A percentile compares a stretch with the other conserved stretches of the same genome.
Conservation (phyloP, 1,140 invertebrate species). For the Neotoxoptera formosana region DNA sequence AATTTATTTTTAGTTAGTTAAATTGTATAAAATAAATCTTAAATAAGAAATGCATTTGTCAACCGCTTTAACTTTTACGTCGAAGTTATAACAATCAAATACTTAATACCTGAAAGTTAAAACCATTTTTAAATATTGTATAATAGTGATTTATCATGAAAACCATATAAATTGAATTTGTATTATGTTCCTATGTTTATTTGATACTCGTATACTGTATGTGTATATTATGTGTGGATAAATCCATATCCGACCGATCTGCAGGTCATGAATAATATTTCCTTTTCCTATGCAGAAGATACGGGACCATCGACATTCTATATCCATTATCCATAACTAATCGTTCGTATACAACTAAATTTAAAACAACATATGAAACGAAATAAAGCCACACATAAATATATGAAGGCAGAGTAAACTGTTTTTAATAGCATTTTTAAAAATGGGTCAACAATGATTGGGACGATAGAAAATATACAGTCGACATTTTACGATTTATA, state of each 20-base stretch:
- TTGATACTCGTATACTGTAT: neutral
- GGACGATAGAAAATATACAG: neutral
- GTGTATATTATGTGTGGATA: neutral
- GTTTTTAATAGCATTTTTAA: neutral
- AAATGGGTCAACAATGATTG: neutral
- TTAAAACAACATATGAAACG: neutral
- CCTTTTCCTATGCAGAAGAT: conserved; percentile 15
- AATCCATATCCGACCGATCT: conserved; percentile 23
- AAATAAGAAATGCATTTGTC: too few species aligned
- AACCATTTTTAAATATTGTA: conserved; percentile 33
- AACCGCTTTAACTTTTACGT: too few species aligned
- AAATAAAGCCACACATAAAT: neutral
- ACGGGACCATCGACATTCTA: neutral
- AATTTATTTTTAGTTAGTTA: too few species aligned
- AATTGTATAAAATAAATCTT: too few species aligned
- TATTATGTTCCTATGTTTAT: neutral
- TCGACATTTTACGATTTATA: neutral
- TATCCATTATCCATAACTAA: conserved; percentile 33
- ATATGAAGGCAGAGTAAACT: neutral
- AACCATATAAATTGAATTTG: conserved; percentile 6
- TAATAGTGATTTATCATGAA: conserved; percentile 30
- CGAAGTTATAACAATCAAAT: too few species aligned
- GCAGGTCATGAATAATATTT: conserved; percentile 18
- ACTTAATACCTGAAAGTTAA: neutral
- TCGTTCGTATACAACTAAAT: neutral